phyloP scores from a whole-genome alignment of 2,113 vertebrate species.

The Mesitornis unicolor region DNA sequence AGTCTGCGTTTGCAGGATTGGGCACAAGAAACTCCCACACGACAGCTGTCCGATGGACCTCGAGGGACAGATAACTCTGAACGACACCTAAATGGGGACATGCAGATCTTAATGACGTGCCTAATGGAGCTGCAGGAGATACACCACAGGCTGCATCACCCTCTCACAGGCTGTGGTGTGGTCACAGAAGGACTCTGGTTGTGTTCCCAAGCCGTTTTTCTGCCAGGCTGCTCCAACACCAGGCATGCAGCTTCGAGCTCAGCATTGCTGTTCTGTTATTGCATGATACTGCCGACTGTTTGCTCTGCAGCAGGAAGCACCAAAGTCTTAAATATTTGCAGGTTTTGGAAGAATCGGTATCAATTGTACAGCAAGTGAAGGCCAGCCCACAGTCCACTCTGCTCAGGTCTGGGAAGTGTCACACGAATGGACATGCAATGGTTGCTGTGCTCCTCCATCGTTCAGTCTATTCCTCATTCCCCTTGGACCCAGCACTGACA shows the following conservation, averaged over 20 bases:
- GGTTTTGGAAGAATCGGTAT: not conserved
- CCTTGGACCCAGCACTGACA: not conserved
- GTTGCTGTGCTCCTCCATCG: not conserved
- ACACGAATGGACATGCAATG: not conserved
- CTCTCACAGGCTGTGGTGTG: accelerated
- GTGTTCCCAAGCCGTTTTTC: not conserved
- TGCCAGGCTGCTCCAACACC: not conserved
- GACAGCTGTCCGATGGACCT: not conserved
- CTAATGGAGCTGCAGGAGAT: not conserved
- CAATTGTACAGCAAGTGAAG: not conserved
- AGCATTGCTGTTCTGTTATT: not conserved
- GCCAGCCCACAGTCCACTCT: not conserved
- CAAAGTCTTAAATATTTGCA: not conserved
- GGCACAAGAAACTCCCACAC: accelerated
- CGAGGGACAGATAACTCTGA: not conserved
- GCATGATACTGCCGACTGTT: accelerated
- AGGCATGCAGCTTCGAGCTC: not conserved
- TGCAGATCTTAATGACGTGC: accelerated
- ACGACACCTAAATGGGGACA: not conserved
- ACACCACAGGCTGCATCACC: too few species aligned
- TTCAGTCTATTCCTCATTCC: not conserved
- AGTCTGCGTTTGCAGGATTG: not conserved
- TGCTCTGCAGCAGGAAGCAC: not conserved
- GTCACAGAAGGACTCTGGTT: accelerated
- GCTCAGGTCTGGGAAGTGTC: not conserved